Percentiles rank a stretch among this genome's conserved stretches.
phyloP scores from a whole-genome alignment of 2,797 vertebrate genomes.

The Tolypeutes matacus region DNA sequence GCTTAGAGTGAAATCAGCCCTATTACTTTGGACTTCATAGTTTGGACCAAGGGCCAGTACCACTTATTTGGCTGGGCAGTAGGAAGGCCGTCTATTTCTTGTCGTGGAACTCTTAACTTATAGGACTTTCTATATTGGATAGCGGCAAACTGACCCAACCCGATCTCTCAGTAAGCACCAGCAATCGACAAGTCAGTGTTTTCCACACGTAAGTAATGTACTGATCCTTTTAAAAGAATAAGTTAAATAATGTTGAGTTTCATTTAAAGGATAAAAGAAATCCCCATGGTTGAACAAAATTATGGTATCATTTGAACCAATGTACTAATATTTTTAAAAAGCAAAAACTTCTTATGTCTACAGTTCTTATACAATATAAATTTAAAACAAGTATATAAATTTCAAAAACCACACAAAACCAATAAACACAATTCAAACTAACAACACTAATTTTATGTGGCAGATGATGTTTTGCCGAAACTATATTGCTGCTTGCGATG shows the following conservation, averaged over 20 bases:
- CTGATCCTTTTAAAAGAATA: constrained; percentile 1
- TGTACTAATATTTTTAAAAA: constrained; percentile 34
- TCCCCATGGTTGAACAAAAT: neutral
- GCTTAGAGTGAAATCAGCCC: too few relatives aligned
- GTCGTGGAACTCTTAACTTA: neutral
- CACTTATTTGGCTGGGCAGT: neutral
- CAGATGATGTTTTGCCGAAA: constrained; percentile 28
- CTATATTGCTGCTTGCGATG: neutral
- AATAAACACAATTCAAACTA: neutral
- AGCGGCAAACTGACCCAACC: neutral
- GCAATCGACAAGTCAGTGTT: neutral
- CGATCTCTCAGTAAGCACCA: neutral
- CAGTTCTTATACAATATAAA: neutral
- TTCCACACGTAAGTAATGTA: neutral
- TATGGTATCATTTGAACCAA: neutral
- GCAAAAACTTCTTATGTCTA: constrained; percentile 4
- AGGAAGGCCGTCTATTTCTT: neutral
- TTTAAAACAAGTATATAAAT: neutral
- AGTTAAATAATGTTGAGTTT: constrained; percentile 36
- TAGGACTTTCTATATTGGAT: neutral
- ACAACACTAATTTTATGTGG: constrained; percentile 30
- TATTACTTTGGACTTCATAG: too few relatives aligned
- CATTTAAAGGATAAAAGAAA: constrained; percentile 37
- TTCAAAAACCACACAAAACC: neutral
- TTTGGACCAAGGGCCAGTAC: too few relatives aligned